Conservation (phyloP, 2,888 invertebrate species). For the Drosophila basisetae region DNA sequence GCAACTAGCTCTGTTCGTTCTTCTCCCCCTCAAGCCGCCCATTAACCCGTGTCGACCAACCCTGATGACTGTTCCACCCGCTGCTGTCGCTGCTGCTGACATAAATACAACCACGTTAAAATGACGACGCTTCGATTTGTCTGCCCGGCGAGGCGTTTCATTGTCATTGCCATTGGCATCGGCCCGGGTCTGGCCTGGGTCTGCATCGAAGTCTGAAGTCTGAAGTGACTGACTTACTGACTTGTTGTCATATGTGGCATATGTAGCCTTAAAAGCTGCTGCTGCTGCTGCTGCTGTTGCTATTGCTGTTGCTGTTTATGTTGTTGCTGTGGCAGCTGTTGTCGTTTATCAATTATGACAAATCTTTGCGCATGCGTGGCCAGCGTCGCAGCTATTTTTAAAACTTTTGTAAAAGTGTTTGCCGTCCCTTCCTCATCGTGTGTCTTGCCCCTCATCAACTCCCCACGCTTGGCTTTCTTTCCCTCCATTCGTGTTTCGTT, state of each 20-base stretch:
- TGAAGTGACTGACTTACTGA: conserved; percentile 33
- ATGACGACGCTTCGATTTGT: conserved; percentile 64
- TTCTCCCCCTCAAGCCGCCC: not conserved
- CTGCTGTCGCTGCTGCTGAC: conserved; percentile 6
- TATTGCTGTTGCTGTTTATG: conserved; percentile 15
- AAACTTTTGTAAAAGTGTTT: conserved; percentile 53
- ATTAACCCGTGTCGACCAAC: not conserved
- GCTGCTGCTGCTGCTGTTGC: conserved; percentile 18
- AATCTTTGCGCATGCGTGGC: conserved; percentile 85
- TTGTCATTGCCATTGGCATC: conserved; percentile 57
- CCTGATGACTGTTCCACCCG: conserved; percentile 13
- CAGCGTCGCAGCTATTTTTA: conserved; percentile 69
- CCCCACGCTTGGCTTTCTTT: conserved; percentile 3
- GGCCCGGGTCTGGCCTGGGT: conserved; percentile 8
- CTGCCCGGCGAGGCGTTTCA: conserved; percentile 64
- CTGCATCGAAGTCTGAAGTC: conserved; percentile 33
- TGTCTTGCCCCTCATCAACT: not conserved
- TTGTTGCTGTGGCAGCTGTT: conserved; percentile 48
- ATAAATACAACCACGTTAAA: not conserved
- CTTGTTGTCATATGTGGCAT: conserved; percentile 62
- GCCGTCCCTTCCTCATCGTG: conserved; percentile 11
- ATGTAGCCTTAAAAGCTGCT: conserved; percentile 44
- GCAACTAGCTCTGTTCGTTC: not conserved
- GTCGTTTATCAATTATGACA: conserved; percentile 85
- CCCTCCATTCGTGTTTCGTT: conserved; percentile 72